These are phyloP conservation scores for Maconellicoccus hirsutus DNA, from an alignment of 1,140 invertebrate species.

Conservation along the genomic window DNA sequence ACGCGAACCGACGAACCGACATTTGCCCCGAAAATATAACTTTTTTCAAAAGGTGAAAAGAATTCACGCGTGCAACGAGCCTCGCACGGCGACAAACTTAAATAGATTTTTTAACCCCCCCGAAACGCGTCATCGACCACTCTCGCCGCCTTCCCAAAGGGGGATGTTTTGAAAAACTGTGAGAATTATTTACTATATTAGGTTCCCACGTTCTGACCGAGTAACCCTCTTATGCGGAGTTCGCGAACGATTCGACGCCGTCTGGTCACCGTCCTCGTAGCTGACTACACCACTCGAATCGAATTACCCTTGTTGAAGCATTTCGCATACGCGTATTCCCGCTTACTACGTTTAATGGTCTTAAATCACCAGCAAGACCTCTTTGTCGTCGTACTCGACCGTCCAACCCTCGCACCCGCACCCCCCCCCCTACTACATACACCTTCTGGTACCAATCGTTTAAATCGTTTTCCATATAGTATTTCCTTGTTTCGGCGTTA, in stretches of 20 bases:
- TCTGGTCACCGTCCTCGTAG: too few species aligned
- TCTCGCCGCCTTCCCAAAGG: too few species aligned
- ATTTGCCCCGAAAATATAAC: too few species aligned
- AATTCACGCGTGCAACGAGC: neutral
- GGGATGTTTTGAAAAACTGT: conserved; percentile 20
- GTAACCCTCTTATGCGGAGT: neutral
- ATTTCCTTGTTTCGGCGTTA: too few species aligned
- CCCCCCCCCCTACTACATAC: neutral
- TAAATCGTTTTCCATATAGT: too few species aligned
- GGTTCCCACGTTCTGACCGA: conserved; percentile 20
- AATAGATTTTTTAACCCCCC: too few species aligned
- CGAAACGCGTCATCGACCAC: too few species aligned
- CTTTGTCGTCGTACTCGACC: neutral
- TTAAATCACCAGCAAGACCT: neutral
- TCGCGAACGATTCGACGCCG: conserved; percentile 12
- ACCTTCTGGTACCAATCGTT: neutral
- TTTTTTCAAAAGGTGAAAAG: neutral
- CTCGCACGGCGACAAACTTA: neutral
- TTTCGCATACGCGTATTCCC: neutral
- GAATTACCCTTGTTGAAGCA: neutral
- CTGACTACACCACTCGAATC: neutral
- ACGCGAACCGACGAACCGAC: too few species aligned
- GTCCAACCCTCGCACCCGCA: neutral
- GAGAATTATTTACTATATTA: conserved; percentile 22
- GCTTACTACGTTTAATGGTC: neutral